A percentile compares a stretch with the other conserved stretches of the same genome.
Evolutionary conservation across 2,797 vertebrate genomes (phyloP).

Genomic region (Nyctibius grandis): DNA sequence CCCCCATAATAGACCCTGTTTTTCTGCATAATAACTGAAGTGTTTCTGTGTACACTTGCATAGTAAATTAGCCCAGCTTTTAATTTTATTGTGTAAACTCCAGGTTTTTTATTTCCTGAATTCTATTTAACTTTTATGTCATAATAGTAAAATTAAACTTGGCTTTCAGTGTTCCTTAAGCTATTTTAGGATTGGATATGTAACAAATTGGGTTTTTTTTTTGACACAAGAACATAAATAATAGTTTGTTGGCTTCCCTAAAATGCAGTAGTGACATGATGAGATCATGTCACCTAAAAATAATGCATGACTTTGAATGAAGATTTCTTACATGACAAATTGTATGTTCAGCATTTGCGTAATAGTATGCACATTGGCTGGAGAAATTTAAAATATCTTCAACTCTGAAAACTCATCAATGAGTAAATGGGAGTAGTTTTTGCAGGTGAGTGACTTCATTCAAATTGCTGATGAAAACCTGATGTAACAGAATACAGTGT

Average conservation of each 20-base stretch:
- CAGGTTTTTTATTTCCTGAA: background rate
- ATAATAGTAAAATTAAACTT: background rate
- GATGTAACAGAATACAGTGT: background rate
- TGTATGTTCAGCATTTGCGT: background rate
- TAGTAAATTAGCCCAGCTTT: background rate
- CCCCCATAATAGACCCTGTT: background rate
- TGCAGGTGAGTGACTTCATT: constrained; percentile 26
- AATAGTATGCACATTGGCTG: background rate
- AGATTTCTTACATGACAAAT: background rate
- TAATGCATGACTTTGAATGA: background rate
- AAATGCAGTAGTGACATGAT: background rate
- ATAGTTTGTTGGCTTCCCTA: background rate
- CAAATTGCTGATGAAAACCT: constrained; percentile 45
- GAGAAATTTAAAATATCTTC: constrained; percentile 26
- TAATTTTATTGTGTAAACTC: background rate
- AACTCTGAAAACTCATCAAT: constrained; percentile 26
- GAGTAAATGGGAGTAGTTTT: constrained; percentile 23
- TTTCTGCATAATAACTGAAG: background rate
- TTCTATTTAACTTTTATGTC: background rate
- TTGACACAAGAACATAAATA: background rate
- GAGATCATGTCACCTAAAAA: constrained; percentile 13
- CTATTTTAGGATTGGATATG: background rate
- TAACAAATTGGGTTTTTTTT: background rate
- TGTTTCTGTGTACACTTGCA: background rate
- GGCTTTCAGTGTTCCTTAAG: background rate